Evolutionary conservation across 2,113 vertebrate species (phyloP).

Genomic region (Seriola aureovittata): DNA sequence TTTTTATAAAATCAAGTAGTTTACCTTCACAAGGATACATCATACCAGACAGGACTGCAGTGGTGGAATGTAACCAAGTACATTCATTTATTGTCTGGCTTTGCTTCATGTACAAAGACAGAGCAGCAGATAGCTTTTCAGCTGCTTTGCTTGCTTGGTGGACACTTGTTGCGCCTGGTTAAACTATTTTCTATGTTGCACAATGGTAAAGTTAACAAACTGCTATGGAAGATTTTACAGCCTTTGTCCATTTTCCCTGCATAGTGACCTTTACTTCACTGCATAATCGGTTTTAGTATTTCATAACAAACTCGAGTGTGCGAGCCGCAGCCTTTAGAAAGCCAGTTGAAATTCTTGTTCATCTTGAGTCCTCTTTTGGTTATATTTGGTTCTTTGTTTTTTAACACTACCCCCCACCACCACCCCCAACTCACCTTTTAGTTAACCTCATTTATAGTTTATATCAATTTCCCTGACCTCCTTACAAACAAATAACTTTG

Average conservation of each 20-base stretch:
- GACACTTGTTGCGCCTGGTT: background rate
- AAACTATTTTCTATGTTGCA: background rate
- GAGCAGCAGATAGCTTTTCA: background rate
- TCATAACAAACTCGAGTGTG: background rate
- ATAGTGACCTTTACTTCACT: background rate
- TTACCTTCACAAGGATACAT: background rate
- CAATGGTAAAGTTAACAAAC: background rate
- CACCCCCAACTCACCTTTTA: too few species aligned
- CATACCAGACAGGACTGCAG: background rate
- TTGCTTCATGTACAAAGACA: background rate
- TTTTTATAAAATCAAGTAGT: background rate
- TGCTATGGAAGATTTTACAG: background rate
- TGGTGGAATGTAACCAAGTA: background rate
- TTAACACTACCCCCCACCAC: too few species aligned
- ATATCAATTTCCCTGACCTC: too few species aligned
- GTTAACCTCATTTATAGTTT: too few species aligned
- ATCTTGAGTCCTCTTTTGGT: too few species aligned
- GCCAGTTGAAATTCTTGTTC: too few species aligned
- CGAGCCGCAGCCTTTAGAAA: too few species aligned
- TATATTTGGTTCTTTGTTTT: too few species aligned
- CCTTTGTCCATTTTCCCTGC: background rate
- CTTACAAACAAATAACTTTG: too few species aligned
- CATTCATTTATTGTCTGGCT: background rate
- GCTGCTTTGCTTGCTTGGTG: background rate
- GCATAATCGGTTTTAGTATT: background rate